These are phyloP conservation scores for Mirza zaza DNA, from an alignment of 2,113 vertebrate genomes.

Conservation along the genomic window DNA sequence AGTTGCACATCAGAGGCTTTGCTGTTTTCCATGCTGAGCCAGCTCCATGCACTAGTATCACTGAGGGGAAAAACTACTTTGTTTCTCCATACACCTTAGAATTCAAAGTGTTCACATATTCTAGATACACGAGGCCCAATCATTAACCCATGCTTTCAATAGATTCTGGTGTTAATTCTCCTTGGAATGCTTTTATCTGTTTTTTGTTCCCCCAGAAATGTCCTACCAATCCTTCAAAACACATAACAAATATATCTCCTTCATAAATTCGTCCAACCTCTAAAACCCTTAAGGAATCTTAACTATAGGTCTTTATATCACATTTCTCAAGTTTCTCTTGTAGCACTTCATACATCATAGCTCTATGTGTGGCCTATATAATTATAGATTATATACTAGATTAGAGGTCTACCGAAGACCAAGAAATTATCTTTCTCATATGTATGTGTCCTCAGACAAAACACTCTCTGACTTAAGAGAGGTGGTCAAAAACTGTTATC, in stretches of 20 bases:
- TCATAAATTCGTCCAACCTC: neutral
- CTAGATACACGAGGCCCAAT: neutral
- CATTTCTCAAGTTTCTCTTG: neutral
- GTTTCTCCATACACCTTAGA: neutral
- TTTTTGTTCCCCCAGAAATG: neutral
- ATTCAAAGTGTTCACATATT: neutral
- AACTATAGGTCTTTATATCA: neutral
- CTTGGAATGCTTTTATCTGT: neutral
- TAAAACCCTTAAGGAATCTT: neutral
- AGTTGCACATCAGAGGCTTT: neutral
- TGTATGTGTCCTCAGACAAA: neutral
- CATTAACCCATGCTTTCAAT: neutral
- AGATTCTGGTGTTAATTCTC: neutral
- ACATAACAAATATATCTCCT: neutral
- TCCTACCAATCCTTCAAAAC: neutral
- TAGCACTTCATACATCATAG: neutral
- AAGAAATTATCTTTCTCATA: neutral
- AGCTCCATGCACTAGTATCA: neutral
- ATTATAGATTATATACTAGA: neutral
- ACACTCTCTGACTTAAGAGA: neutral
- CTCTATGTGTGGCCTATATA: neutral
- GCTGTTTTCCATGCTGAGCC: too few species aligned
- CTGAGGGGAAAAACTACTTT: neutral
- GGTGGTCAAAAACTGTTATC: neutral
- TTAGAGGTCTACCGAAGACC: neutral